Percentiles rank a stretch among this genome's conserved stretches.
These are phyloP conservation scores for Elachura formosa DNA, from an alignment of 2,113 vertebrate genomes.

Conservation along the genomic window DNA sequence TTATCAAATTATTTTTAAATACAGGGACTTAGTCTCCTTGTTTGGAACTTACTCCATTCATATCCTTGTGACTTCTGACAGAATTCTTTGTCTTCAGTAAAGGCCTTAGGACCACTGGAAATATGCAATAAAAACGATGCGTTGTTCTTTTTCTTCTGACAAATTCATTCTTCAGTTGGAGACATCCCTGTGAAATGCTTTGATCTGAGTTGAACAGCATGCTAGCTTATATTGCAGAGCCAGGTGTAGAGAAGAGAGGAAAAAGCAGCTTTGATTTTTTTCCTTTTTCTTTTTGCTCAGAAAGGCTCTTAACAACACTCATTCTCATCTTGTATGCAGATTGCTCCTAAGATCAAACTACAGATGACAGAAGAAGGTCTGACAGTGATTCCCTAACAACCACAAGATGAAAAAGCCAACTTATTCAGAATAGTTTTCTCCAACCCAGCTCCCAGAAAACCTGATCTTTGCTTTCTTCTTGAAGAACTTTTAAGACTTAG, in stretches of 20 bases:
- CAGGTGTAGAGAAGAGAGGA: background rate
- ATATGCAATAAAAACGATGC: background rate
- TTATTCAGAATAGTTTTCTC: conserved; percentile 76
- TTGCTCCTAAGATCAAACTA: conserved; percentile 72
- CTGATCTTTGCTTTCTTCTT: conserved; percentile 71
- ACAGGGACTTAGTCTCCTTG: background rate
- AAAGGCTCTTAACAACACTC: background rate
- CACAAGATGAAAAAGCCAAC: conserved; percentile 55
- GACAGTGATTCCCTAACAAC: conserved; percentile 67
- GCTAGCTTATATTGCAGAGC: background rate
- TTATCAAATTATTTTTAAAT: background rate
- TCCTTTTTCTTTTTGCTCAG: background rate
- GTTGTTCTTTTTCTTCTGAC: background rate
- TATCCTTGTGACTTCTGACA: background rate
- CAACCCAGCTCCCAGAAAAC: conserved; percentile 61
- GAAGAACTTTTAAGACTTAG: conserved; percentile 65
- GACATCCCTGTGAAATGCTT: background rate
- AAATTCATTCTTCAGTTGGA: background rate
- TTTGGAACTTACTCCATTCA: background rate
- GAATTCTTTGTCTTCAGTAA: background rate
- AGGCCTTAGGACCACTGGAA: background rate
- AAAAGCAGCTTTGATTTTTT: background rate
- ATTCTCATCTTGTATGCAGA: conserved; percentile 21
- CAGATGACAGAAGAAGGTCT: conserved; percentile 67
- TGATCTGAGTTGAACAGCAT: background rate